These are phyloP conservation scores for Eolophus roseicapilla DNA, from an alignment of 2,113 vertebrate genomes.

Conservation along the genomic window DNA sequence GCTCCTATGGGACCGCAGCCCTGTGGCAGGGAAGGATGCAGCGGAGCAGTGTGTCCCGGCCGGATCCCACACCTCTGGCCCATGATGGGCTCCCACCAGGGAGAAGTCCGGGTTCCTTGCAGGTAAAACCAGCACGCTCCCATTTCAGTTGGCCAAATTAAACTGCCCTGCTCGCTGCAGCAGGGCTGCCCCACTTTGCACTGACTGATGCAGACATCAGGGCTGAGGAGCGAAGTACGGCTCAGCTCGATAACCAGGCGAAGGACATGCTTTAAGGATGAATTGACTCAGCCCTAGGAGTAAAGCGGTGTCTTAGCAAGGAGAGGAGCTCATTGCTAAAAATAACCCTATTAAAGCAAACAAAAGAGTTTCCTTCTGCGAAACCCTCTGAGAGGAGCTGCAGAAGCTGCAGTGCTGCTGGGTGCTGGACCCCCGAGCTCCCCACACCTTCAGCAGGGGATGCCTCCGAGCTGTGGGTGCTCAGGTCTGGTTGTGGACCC, in stretches of 20 bases:
- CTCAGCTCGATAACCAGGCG: background rate
- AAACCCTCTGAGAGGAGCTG: background rate
- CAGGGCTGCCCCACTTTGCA: conserved; percentile 21
- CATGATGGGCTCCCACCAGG: background rate
- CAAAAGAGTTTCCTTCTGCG: background rate
- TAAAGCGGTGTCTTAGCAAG: background rate
- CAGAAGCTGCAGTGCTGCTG: background rate
- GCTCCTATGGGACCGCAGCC: background rate
- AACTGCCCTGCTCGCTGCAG: background rate
- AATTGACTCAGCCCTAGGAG: background rate
- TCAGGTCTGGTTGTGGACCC: background rate
- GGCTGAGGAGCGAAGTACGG: fast-evolving
- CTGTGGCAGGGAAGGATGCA: background rate
- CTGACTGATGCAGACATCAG: background rate
- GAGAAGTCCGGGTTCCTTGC: background rate
- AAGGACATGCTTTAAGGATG: fast-evolving
- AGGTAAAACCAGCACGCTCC: background rate
- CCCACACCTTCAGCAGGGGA: fast-evolving
- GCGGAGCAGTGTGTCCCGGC: fast-evolving
- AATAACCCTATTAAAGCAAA: background rate
- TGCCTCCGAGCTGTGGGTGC: fast-evolving
- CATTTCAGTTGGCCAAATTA: background rate
- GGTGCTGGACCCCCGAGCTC: background rate
- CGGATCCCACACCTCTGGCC: background rate
- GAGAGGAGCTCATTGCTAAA: background rate